Conservation (phyloP, 2,113 vertebrate species). For the Colinus virginianus region DNA sequence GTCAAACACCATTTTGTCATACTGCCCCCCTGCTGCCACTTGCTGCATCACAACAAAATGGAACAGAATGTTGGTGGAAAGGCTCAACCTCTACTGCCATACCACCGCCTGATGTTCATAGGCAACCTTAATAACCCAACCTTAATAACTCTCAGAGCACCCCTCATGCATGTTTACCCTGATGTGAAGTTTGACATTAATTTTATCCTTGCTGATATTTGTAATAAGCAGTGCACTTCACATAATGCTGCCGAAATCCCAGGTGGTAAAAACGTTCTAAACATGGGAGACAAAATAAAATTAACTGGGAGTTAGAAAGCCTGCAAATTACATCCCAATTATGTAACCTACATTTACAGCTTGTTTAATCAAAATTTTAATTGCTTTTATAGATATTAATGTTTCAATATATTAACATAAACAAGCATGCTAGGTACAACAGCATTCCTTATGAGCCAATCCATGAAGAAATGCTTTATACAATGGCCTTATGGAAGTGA, state of each 20-base stretch:
- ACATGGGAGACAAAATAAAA: neutral
- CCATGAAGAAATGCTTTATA: neutral
- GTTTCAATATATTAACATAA: neutral
- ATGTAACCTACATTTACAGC: neutral
- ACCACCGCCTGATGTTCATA: too few species aligned
- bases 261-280: neutral
- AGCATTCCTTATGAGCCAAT: neutral
- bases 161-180: neutral
- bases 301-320: neutral
- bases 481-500: neutral
- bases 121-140: too few species aligned
- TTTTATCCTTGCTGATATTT: neutral
- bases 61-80: too few species aligned
- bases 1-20: too few species aligned
- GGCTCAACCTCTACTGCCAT: too few species aligned
- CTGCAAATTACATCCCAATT: neutral
- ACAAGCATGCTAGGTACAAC: neutral
- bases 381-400: neutral
- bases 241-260: neutral
- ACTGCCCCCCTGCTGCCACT: too few species aligned
- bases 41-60: too few species aligned
- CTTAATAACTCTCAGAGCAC: too few species aligned
- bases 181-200: neutral
- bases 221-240: neutral
- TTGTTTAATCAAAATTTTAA: neutral